Evolutionary conservation across 1,140 invertebrate genomes (phyloP).

Genomic region (Drosophila arawakana): DNA sequence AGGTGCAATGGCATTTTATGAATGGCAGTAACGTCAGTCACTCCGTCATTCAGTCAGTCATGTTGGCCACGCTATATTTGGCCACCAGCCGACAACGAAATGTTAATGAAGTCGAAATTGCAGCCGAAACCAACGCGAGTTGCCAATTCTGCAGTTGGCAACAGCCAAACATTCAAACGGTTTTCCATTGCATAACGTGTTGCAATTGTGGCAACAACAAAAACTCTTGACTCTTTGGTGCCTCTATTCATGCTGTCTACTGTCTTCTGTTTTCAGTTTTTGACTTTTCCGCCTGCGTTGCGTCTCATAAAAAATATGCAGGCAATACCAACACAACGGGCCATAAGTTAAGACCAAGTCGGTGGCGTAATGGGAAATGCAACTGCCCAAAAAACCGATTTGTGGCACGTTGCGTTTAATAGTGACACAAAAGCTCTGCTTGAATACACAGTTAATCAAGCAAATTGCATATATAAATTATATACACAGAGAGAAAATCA

Average conservation of each 20-base stretch:
- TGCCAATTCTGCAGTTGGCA: slow-evolving; percentile 26
- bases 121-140: background rate
- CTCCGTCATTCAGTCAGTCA: slow-evolving; percentile 22
- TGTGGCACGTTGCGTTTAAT: slow-evolving; percentile 9
- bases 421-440: background rate
- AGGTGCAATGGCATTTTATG: slow-evolving; percentile 60
- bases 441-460: background rate
- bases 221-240: slow-evolving; percentile 19
- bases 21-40: slow-evolving; percentile 62
- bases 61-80: slow-evolving; percentile 65
- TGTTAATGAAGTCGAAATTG: slow-evolving; percentile 71
- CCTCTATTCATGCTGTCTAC: slow-evolving; percentile 57
- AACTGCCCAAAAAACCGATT: slow-evolving; percentile 12
- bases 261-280: background rate
- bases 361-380: slow-evolving; percentile 28
- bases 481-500: background rate
- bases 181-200: slow-evolving; percentile 74
- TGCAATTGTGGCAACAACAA: slow-evolving; percentile 15
- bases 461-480: background rate
- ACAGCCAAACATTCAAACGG: slow-evolving; percentile 43
- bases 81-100: slow-evolving; percentile 68
- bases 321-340: slow-evolving; percentile 36
- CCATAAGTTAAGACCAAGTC: slow-evolving; percentile 55
- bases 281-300: background rate
- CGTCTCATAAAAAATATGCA: slow-evolving; percentile 55